Base-by-base conservation (phyloP, 2,888 invertebrate species). In the Hydraecia micacea region DNA sequence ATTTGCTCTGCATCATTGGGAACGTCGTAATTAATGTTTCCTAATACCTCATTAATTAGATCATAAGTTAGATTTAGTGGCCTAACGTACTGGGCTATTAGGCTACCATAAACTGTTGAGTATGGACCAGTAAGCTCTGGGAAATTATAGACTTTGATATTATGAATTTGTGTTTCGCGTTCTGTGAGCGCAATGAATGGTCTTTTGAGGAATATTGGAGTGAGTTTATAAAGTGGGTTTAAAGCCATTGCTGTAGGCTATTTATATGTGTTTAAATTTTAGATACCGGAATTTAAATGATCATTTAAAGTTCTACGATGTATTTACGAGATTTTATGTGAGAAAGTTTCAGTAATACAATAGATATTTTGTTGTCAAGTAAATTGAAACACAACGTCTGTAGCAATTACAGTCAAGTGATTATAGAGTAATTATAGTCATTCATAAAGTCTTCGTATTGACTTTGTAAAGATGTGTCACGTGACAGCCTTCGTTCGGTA, bases 31-130 rank as follows among this genome's bases (percentile, higher is more conserved):
- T 89, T 89, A 88, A 85, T 84, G 86, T 74, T 73, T 39, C 62
- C 79, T 84, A 84, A 84, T 88, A 81, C 73, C 82, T 84, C 88
- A 88, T 87, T 81, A 85, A 87, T 84, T 86, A 77, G 77, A 80
- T 80, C 80, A 81, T 87, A 86, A 84, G 63, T 84, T 77, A 83
- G 79, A 83, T 86, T 89, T 82, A 86, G 77, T 86, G 28, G 60
- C 3, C 75, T 11, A 58, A 68, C 71, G 80, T 81, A 73, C 75
- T 77, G 28, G 69, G 73, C 75, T 81, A 81, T 77, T 77, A 78
- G 75, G 75, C 68, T 11, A 25, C 69, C 73, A 79, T 77, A 82
- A 86, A 79, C 78, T 62, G 68, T 55, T 58, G 39, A 42, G 52
- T 75, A 52, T 63, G 25, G 67, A 42, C 39, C 67, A 60, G 49